Evolutionary conservation across 2,888 invertebrate species (phyloP), one percentile per base, ranked within the genome.

Genomic region (Lithodes maja): DNA sequence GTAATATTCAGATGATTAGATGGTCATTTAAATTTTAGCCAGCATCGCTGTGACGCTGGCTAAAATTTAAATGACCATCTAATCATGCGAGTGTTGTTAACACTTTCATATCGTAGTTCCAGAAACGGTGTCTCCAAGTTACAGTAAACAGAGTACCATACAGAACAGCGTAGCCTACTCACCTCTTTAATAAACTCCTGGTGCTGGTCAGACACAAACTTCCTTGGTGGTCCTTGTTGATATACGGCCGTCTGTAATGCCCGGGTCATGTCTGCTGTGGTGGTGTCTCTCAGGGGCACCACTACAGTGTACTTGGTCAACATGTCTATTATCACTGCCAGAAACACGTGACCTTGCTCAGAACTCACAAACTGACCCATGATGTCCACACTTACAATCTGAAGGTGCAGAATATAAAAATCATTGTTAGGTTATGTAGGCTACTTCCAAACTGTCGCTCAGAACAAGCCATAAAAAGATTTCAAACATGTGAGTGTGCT

Each of bases 371-470:
- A 89, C 78, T 89, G 89, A 55, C 89, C 89, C 49, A 89, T 77
- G 69, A 89, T 86, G 77, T 89, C 89, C n/a, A 89, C 69, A 52
- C 89, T 89, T 15, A 89, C 89, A 75, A 85, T 77, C 87, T 87
- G 83, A 33, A 33, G 33, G 33, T 33, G 33, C 33, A 33, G 33
- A 33, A 33, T 33, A 33, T 33, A 33, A 33, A 33, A 33, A 33
- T 33, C 33, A 33, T 33, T 33, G 33, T 33, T 33, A 33, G 33
- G 33, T 33, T 33, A 33, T 33, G 33, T 33, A 33, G 33, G 33
- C 33, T 33, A 33, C 33, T 33, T 33, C 33, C 33, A 33, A 33
- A 33, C 33, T 33, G 33, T 33, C 33, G 33, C 33, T 33, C 33
- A 33, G 33, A 33, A 33, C 33, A 33, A 33, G 33, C 33, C 33